Evolutionary conservation across 2,888 invertebrate species (phyloP), one percentile per base, ranked within the genome.

Genomic region (Torymus texanus): DNA sequence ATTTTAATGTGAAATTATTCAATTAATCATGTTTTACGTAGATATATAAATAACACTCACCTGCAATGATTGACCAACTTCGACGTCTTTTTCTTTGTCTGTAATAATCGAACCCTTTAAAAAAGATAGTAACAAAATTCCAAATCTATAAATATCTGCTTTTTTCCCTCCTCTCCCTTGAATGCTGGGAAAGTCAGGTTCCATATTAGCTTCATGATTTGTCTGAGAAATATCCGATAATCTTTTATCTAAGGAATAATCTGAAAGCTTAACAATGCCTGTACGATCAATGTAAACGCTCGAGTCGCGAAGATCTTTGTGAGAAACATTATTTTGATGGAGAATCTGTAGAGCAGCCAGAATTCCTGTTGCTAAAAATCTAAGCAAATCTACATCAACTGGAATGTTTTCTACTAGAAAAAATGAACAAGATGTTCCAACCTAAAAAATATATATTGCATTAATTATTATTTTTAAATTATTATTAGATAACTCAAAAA

Each of bases 241-340:
- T 88, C 94, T 91, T 84, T 93, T 93, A 86, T 95, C 94, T 80
- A 96, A 90, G 81, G 94, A 94, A 84, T 94, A 95, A 84, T 95
- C 95, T 2, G 94, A 92, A 76, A 96, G 84, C 87, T 93, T 92
- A 3, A 94, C 91, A 50, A 88, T 84, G 58, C 93, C 95, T 75
- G 90, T 90, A 68, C 93, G 92, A 85, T 95, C 95, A 88, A 97
- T 91, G 87, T 94, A 95, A 75, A 96, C 93, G 83, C 94, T 95
- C 21, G 94, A 93, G 84, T 94, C 94, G 80, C 94, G 91, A n/a
- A 98, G 91, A 89, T 96, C 95, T 86, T 95, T 94, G 88, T 98
- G 97, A 16, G 96, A 94, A 1, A 97, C 94, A 82, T 95, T 95
- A 82, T 94, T 95, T 84, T 94, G 92, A 88, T 98, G 97, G 76